Conservation (phyloP, 1,140 invertebrate species). For the Drosophila funebris region DNA sequence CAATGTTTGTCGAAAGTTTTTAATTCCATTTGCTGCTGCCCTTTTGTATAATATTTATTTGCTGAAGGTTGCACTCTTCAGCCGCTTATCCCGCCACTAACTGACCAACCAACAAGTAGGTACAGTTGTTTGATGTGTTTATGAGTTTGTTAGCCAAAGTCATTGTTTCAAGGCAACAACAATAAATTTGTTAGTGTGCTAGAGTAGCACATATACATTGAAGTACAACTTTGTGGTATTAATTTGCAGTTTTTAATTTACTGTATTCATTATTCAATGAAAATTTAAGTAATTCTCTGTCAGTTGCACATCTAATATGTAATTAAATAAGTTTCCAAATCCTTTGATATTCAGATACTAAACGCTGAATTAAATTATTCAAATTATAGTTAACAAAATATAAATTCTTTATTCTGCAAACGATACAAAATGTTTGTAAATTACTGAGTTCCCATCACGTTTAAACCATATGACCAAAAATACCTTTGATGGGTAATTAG, state of each 20-base stretch:
- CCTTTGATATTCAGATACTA: background rate
- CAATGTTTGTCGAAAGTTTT: constrained; percentile 66
- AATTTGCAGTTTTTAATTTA: background rate
- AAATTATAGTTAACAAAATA: background rate
- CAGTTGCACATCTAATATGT: background rate
- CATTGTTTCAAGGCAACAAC: constrained; percentile 30
- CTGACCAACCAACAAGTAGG: background rate
- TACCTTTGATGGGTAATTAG: constrained; percentile 44
- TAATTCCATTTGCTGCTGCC: constrained; percentile 52
- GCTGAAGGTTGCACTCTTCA: constrained; percentile 2
- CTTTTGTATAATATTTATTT: constrained; percentile 19
- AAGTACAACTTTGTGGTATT: background rate
- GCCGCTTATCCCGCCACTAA: background rate
- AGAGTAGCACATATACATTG: constrained; percentile 1
- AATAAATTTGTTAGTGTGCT: background rate
- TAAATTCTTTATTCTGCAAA: no score
- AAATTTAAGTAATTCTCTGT: background rate
- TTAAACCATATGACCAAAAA: background rate
- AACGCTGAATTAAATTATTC: background rate
- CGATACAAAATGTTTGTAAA: background rate
- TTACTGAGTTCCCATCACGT: background rate
- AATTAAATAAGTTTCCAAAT: background rate
- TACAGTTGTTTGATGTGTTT: constrained; percentile 24
- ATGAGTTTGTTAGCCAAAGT: constrained; percentile 19
- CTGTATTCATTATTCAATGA: background rate